phyloP scores from a whole-genome alignment of 2,113 vertebrate species.

The Sakesphorus luctuosus region DNA sequence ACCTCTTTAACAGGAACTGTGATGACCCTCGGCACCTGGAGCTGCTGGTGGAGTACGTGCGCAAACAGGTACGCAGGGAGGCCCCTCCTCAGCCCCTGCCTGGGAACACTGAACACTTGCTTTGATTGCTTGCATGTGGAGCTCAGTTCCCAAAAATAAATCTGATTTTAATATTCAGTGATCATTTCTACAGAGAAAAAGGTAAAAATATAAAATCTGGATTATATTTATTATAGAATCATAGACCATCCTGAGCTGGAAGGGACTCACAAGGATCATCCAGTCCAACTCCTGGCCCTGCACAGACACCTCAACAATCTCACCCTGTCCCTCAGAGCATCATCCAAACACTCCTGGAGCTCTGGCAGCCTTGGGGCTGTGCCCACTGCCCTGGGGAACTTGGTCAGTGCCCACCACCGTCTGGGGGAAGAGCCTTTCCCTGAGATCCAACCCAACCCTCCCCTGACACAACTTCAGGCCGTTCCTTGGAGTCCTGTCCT shows the following conservation, averaged over 20 bases:
- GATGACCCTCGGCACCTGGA: conserved; percentile 91
- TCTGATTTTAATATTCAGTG: background rate
- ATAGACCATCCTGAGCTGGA: background rate
- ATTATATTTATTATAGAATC: background rate
- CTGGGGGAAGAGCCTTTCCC: background rate
- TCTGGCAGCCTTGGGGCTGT: background rate
- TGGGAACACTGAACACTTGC: background rate
- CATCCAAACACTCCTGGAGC: background rate
- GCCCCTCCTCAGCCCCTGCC: background rate
- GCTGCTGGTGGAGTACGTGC: conserved; percentile 95
- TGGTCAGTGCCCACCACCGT: background rate
- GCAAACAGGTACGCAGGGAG: conserved; percentile 86
- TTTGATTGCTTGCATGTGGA: background rate
- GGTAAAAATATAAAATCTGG: background rate
- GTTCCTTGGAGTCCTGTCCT: background rate
- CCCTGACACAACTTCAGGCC: background rate
- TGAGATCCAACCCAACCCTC: fast-evolving
- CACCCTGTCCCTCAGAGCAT: fast-evolving
- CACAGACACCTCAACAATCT: background rate
- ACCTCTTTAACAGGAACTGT: conserved; percentile 88
- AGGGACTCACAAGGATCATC: background rate
- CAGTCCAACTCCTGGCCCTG: background rate
- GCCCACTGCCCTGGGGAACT: background rate
- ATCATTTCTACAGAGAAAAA: background rate
- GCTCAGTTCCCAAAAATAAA: background rate